These are phyloP conservation scores for Hipposideros armiger DNA, from an alignment of 2,113 vertebrate genomes.

Conservation along the genomic window DNA sequence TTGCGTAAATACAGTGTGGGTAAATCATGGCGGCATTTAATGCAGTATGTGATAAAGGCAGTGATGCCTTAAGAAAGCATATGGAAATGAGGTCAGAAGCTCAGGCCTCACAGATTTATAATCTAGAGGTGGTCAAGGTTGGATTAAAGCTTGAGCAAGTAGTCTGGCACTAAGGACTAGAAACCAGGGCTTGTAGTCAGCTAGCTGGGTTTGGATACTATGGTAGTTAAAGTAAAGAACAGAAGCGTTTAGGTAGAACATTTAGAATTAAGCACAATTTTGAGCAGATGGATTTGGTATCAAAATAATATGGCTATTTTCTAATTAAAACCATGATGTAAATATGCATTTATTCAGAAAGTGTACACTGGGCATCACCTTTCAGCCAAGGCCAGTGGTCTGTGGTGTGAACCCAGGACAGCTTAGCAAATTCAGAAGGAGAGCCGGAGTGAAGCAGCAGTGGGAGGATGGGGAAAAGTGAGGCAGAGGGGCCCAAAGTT, in stretches of 20 bases:
- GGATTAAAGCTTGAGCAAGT: background rate
- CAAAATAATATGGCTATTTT: background rate
- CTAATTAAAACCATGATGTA: background rate
- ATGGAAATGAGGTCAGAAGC: background rate
- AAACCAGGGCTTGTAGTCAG: background rate
- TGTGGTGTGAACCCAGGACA: background rate
- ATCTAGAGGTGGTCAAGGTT: background rate
- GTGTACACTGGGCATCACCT: background rate
- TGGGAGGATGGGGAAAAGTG: background rate
- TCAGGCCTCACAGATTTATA: background rate
- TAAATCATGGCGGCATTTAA: background rate
- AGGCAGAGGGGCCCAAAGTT: background rate
- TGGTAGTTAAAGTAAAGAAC: background rate
- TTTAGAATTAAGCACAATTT: background rate
- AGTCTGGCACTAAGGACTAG: background rate
- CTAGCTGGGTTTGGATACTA: background rate
- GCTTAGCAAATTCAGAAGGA: background rate
- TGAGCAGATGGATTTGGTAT: conserved; percentile 13
- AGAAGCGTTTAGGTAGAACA: background rate
- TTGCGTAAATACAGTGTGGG: background rate
- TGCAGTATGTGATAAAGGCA: background rate
- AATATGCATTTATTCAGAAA: conserved; percentile 13
- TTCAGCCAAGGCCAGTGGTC: background rate
- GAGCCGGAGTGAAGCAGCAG: background rate
- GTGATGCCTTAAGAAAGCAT: background rate